Evolutionary conservation across 1,140 invertebrate species (phyloP).

Genomic region (Linepithema humile): DNA sequence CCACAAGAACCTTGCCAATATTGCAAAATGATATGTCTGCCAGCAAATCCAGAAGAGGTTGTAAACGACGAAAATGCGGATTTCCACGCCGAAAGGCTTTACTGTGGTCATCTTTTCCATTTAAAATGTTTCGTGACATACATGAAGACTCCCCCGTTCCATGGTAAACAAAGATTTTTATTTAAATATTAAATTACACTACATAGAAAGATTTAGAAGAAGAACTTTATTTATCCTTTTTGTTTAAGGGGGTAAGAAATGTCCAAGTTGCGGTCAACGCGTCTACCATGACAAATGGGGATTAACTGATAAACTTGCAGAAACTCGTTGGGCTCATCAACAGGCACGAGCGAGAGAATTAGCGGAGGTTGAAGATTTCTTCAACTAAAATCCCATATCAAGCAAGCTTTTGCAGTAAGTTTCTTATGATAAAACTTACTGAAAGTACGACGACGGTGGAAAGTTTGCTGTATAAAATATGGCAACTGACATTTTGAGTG

Average conservation of each 20-base stretch:
- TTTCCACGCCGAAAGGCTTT: constrained; percentile 89
- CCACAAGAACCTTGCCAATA: constrained; percentile 87
- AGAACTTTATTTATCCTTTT: not conserved
- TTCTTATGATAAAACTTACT: not conserved
- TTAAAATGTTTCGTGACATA: constrained; percentile 89
- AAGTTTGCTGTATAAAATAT: not conserved
- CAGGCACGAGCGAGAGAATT: constrained; percentile 90
- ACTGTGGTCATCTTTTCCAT: constrained; percentile 91
- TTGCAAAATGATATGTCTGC: constrained; percentile 87
- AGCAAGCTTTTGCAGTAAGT: not conserved
- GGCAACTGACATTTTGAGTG: not conserved
- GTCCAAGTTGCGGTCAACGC: constrained; percentile 86
- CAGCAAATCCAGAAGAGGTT: constrained; percentile 85
- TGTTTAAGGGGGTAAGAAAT: constrained; percentile 87
- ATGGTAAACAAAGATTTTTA: constrained; percentile 83
- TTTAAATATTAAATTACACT: not conserved
- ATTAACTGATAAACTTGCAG: constrained; percentile 88
- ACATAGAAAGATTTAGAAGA: not conserved
- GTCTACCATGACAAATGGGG: constrained; percentile 92
- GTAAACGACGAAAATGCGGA: constrained; percentile 86
- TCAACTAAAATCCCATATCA: constrained; percentile 79
- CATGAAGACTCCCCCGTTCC: constrained; percentile 91
- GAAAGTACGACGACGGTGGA: not conserved
- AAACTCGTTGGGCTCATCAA: constrained; percentile 91
- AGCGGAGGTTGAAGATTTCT: constrained; percentile 90